These are phyloP conservation scores for Octomys mimax DNA, from an alignment of 2,797 vertebrate genomes.

Conservation along the genomic window DNA sequence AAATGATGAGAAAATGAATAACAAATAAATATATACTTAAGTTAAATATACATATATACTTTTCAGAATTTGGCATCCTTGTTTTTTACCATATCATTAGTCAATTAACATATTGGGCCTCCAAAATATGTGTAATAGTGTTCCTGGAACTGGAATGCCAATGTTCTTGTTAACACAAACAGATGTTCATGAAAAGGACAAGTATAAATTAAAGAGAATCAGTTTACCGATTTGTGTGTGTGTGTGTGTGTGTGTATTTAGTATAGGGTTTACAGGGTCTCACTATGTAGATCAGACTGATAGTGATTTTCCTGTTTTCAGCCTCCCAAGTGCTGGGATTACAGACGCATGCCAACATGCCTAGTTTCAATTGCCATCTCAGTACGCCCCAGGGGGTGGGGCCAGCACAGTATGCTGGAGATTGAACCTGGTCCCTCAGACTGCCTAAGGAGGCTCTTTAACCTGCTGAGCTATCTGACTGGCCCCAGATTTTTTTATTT, in stretches of 20 bases:
- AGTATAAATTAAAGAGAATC: background rate
- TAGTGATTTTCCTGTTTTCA: no score
- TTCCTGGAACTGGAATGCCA: background rate
- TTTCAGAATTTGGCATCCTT: background rate
- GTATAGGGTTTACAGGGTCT: no score
- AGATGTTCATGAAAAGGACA: background rate
- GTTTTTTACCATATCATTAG: background rate
- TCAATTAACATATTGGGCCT: background rate
- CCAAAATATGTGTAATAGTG: background rate
- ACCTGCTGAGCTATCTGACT: no score
- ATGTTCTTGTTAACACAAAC: background rate
- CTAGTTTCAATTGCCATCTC: no score
- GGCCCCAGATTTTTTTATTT: background rate
- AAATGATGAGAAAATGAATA: background rate
- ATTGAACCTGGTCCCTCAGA: no score
- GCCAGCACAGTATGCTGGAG: no score
- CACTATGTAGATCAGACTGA: no score
- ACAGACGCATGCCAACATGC: no score
- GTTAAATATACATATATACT: background rate
- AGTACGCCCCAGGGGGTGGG: no score
- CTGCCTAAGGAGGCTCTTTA: no score
- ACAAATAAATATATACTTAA: background rate
- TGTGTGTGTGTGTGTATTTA: no score
- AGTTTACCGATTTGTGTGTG: background rate
- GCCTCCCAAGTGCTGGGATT: no score